phyloP scores from a whole-genome alignment of 2,888 invertebrate genomes.

The Leucania comma region DNA sequence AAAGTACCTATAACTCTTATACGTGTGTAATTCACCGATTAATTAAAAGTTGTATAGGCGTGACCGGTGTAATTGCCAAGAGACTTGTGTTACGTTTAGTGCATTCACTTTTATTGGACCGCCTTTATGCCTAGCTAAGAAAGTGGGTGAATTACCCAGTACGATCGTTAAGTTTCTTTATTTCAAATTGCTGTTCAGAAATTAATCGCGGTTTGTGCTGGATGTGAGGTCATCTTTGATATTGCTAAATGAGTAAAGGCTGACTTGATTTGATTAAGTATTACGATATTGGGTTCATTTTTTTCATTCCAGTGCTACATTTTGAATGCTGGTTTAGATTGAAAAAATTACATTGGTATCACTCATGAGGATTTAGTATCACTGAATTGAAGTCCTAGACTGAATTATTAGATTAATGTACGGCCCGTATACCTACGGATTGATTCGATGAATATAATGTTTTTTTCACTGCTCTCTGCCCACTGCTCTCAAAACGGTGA shows the following conservation, averaged over 20 bases:
- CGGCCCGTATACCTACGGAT: too few species aligned
- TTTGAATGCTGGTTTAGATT: not conserved
- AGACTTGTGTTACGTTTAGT: constrained; percentile 83
- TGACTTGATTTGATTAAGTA: not conserved
- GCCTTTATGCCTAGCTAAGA: constrained; percentile 58
- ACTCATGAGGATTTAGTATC: not conserved
- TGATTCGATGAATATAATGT: too few species aligned
- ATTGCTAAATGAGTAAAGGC: not conserved
- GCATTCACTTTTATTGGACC: constrained; percentile 68
- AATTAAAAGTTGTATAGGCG: constrained; percentile 89
- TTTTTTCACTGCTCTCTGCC: too few species aligned
- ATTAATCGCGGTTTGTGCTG: constrained; percentile 16
- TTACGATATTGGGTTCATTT: not conserved
- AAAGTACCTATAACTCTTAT: constrained; percentile 73
- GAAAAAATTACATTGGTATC: not conserved
- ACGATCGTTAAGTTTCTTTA: constrained; percentile 67
- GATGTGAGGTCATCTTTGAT: constrained; percentile 17
- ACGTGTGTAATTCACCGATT: constrained; percentile 88
- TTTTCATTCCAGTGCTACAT: not conserved
- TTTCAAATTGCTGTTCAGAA: constrained; percentile 47
- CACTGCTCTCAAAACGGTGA: too few species aligned
- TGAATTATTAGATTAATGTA: not conserved
- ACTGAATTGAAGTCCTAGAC: too few species aligned
- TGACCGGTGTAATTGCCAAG: constrained; percentile 84
- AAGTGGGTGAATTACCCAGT: constrained; percentile 74